Evolutionary conservation across 2,113 vertebrate species (phyloP), one percentile per base, ranked within the genome.

Genomic region (Aix galericulata): DNA sequence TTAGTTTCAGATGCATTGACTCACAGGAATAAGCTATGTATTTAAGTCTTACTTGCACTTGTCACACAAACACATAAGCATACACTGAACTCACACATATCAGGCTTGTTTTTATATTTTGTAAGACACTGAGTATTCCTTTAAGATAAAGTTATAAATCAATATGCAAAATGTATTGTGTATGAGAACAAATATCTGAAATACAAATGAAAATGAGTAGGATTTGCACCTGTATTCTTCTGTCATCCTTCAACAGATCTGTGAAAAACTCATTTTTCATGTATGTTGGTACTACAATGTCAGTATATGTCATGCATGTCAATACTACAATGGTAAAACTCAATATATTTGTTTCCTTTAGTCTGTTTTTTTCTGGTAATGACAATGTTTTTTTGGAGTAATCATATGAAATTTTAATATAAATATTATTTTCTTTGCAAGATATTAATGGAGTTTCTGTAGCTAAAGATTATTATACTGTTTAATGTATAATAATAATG

Each of bases 381-480:
- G 23, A 72, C 38, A 50, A 25, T 55, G 36, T 2, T 6, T 86
- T 36, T 89, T 67, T 34, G 22, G n/a, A 73, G 17, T 23, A 58
- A 31, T 36, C 50, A 52, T 2, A 0, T 82, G 55, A 94, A 88
- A 85, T 91, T 63, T 86, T 91, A 85, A 76, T 88, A 62, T 73
- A 81, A 86, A 63, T 81, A 58, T 12, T 63, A 86, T 93, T 40
- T 78, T 82, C 71, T 81, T 81, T 71, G 32, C 22, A 92, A 93
- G 40, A 74, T 88, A 90, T 63, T 88, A 94, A 68, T 82, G n/a
- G 66, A 75, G 27, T 10, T 79, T 74, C 18, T 59, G 55, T 59
- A 64, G 16, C 46, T 90, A 83, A 94, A 88, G 26, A 13, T 73
- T 59, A 93, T 93, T 96, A 88, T 58, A 63, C 13, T 77, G 31